Conservation (phyloP, 1,140 invertebrate species). For the Aphidius ervi region DNA sequence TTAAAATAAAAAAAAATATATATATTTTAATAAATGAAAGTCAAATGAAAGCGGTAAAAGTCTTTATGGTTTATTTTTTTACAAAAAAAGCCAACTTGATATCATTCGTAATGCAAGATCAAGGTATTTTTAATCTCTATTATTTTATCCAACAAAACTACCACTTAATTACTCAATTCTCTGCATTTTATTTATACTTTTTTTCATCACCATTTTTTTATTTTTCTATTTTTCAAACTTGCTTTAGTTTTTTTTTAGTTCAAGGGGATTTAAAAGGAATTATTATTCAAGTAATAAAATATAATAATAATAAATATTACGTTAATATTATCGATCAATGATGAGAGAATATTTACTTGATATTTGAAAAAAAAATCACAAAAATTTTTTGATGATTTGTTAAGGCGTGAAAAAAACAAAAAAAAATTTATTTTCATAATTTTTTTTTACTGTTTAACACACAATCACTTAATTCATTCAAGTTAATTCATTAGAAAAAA, state of each 20-base stretch:
- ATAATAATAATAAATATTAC: constrained; percentile 8
- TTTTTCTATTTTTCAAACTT: no score
- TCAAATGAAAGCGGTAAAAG: constrained; percentile 15
- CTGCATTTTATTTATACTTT: no score
- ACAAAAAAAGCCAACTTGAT: no score
- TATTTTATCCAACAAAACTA: no score
- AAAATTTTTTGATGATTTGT: not conserved
- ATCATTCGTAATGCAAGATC: constrained; percentile 17
- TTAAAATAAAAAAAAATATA: no score
- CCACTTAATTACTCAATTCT: no score
- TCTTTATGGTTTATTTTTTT: constrained; percentile 17
- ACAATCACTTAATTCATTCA: not conserved
- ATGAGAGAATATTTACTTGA: constrained; percentile 1
- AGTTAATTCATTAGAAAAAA: not conserved
- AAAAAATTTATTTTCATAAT: constrained; percentile 1
- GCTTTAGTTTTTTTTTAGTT: not conserved
- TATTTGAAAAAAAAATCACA: constrained; percentile 8
- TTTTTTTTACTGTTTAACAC: not conserved
- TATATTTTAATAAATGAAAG: no score
- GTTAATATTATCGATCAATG: constrained; percentile 13
- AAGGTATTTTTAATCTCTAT: not conserved
- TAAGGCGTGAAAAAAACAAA: constrained; percentile 4
- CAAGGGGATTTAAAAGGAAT: no score
- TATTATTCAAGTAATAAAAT: not conserved
- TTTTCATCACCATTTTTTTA: no score